Evolutionary conservation across 2,888 invertebrate species (phyloP).

Genomic region (Siphonodentalium dalli): DNA sequence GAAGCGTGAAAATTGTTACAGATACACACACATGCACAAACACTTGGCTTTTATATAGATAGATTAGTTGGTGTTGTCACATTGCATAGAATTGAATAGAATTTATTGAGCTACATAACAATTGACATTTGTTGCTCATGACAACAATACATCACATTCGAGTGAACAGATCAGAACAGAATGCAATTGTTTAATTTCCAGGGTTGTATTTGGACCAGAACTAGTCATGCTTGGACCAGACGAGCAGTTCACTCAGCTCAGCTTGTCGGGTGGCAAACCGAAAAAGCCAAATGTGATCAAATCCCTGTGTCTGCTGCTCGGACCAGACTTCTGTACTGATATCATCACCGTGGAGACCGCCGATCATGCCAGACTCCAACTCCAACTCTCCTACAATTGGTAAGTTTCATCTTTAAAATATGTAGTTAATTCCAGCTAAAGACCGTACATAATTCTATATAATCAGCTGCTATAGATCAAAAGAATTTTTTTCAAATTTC

Average conservation of each 20-base stretch:
- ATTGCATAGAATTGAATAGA: too few species aligned
- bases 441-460: too few species aligned
- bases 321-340: constrained; percentile 69
- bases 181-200: constrained; percentile 45
- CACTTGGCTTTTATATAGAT: too few species aligned
- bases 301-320: constrained; percentile 66
- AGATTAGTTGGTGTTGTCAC: too few species aligned
- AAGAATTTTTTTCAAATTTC: too few species aligned
- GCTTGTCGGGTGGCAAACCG: constrained; percentile 68
- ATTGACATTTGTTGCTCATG: too few species aligned
- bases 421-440: not conserved
- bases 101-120: too few species aligned
- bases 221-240: constrained; percentile 69
- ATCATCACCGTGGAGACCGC: constrained; percentile 68
- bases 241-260: constrained; percentile 68
- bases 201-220: constrained; percentile 69
- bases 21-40: too few species aligned
- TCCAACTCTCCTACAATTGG: constrained; percentile 69
- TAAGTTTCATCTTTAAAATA: constrained; percentile 30
- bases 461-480: too few species aligned
- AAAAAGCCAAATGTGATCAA: constrained; percentile 68
- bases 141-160: too few species aligned
- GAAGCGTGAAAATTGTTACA: too few species aligned
- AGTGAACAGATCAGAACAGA: too few species aligned
- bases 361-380: constrained; percentile 68